phyloP scores from a whole-genome alignment of 2,113 vertebrate species.

The Dissostichus mawsoni region DNA sequence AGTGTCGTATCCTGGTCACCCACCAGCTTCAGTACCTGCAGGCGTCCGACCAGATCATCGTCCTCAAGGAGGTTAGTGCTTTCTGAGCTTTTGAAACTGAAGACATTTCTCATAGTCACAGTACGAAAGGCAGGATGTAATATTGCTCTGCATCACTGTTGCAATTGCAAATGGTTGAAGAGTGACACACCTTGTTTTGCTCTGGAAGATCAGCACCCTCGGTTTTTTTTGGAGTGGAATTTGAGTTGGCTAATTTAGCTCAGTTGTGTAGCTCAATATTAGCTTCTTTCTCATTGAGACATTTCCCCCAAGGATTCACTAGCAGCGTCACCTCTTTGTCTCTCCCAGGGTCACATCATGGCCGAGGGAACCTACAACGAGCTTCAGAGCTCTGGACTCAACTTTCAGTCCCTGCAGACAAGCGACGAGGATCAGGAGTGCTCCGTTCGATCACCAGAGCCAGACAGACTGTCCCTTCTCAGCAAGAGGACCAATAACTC shows the following conservation, averaged over 20 bases:
- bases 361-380: constrained; percentile 89
- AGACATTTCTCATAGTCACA: background rate
- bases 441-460: background rate
- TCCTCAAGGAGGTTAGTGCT: constrained; percentile 89
- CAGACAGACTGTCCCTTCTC: constrained; percentile 31
- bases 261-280: no score
- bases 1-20: constrained; percentile 91
- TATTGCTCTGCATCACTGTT: no score
- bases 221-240: no score
- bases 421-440: constrained; percentile 83
- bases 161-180: no score
- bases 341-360: constrained; percentile 87
- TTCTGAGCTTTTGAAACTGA: background rate
- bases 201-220: no score
- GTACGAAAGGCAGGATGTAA: background rate
- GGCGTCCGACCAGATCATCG: constrained; percentile 89
- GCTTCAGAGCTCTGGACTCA: constrained; percentile 87
- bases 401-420: constrained; percentile 89
- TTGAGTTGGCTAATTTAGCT: no score
- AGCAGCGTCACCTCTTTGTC: background rate
- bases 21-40: constrained; percentile 93
- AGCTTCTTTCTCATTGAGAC: no score
- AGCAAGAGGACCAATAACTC: constrained; percentile 33
- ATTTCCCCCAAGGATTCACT: no score
- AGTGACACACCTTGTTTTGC: no score